A percentile compares a stretch with the other conserved stretches of the same genome.
Evolutionary conservation across 2,888 invertebrate genomes (phyloP).

Genomic region (Antheraea assamensis): DNA sequence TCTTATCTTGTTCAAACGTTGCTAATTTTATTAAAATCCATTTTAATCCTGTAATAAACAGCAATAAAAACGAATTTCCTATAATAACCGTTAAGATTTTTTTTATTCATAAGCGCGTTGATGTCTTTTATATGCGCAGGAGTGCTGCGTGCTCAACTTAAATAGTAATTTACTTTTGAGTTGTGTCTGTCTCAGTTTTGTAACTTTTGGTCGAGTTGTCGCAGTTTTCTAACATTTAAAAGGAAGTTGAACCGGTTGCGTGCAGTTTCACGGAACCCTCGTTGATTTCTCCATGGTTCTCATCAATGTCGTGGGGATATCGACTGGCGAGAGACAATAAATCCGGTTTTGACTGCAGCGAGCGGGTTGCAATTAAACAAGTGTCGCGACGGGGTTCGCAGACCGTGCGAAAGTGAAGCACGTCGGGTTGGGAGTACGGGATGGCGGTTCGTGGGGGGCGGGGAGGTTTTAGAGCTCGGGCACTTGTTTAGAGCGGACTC

Average conservation of each 20-base stretch:
- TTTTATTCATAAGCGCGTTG: constrained; percentile 1
- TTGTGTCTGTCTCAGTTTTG: background rate
- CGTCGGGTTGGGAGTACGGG: constrained; percentile 39
- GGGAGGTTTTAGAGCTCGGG: constrained; percentile 27
- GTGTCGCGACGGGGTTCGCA: constrained; percentile 77
- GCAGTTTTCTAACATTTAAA: constrained; percentile 20
- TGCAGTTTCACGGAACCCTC: constrained; percentile 42
- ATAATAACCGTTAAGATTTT: background rate
- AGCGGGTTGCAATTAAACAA: constrained; percentile 77
- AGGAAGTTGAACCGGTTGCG: constrained; percentile 33
- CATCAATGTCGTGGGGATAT: constrained; percentile 65
- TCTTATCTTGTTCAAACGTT: constrained; percentile 9
- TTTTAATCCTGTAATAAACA: constrained; percentile 6
- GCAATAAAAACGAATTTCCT: background rate
- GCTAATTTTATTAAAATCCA: constrained; percentile 15
- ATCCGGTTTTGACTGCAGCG: constrained; percentile 75
- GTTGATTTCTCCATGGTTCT: constrained; percentile 53
- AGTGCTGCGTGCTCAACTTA: background rate
- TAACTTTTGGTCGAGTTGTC: constrained; percentile 5
- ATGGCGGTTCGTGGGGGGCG: constrained; percentile 36
- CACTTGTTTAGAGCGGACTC: background rate
- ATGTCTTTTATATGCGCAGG: constrained; percentile 14
- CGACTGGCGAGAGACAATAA: constrained; percentile 74
- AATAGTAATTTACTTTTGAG: background rate
- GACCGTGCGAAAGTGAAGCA: constrained; percentile 79